Evolutionary conservation across 2,113 vertebrate species (phyloP).

Genomic region (Pelobates fuscus): DNA sequence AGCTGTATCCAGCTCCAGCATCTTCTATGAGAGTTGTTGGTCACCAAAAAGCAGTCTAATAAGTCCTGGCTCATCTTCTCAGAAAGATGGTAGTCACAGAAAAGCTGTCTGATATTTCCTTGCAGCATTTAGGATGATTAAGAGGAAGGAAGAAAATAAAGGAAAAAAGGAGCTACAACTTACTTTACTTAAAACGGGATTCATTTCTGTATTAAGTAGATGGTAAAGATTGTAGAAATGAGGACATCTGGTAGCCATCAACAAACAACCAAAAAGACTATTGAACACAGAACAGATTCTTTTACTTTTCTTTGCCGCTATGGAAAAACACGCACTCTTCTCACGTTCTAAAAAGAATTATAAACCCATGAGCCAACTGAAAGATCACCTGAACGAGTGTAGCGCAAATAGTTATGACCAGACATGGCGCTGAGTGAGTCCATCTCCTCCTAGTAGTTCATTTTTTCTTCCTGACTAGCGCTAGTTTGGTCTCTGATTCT

Average conservation of each 20-base stretch:
- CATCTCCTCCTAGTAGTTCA: conserved; percentile 38
- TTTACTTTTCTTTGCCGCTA: neutral
- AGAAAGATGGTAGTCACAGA: too few species aligned
- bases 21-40: too few species aligned
- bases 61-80: too few species aligned
- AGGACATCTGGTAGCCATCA: neutral
- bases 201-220: conserved; percentile 28
- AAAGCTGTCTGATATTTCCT: neutral
- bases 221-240: conserved; percentile 3
- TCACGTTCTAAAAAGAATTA: conserved; percentile 51
- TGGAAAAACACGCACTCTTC: conserved; percentile 32
- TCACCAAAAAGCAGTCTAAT: too few species aligned
- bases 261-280: conserved; percentile 1
- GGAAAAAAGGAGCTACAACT: too few species aligned
- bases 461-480: conserved; percentile 50
- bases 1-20: too few species aligned
- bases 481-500: conserved; percentile 55
- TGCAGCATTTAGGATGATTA: neutral
- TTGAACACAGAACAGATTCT: conserved; percentile 15
- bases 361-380: conserved; percentile 63
- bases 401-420: conserved; percentile 53
- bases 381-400: conserved; percentile 45
- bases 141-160: too few species aligned
- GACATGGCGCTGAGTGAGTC: conserved; percentile 52
- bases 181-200: neutral